Percentiles rank a stretch among this genome's conserved stretches.
phyloP scores from a whole-genome alignment of 2,888 invertebrate species.

The Platycnemis pennipes region DNA sequence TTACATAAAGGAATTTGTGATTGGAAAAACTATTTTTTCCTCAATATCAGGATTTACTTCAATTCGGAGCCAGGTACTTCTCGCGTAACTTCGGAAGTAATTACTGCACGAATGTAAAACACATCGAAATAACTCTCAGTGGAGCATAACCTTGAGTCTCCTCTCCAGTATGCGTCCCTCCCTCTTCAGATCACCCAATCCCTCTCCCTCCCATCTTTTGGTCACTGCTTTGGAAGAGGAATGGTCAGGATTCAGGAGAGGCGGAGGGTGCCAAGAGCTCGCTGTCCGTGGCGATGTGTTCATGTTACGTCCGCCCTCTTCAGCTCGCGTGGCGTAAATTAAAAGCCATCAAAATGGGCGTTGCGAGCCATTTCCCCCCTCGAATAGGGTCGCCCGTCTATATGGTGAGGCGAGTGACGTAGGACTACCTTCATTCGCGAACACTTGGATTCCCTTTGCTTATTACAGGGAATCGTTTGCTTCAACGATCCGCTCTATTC shows the following conservation, averaged over 20 bases:
- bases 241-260: neutral
- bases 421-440: neutral
- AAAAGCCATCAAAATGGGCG: neutral
- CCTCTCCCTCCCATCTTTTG: neutral
- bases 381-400: neutral
- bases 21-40: too few species aligned
- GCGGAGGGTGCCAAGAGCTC: neutral
- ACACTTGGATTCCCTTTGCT: neutral
- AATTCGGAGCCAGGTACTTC: too few species aligned
- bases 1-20: too few species aligned
- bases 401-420: neutral
- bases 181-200: too few species aligned
- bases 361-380: neutral
- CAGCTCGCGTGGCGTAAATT: neutral
- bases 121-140: too few species aligned
- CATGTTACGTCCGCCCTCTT: neutral
- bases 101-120: too few species aligned
- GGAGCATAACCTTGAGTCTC: too few species aligned
- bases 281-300: neutral
- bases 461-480: too few species aligned
- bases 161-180: too few species aligned
- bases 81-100: too few species aligned
- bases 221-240: neutral
- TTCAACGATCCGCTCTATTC: too few species aligned
- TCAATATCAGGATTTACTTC: too few species aligned